Conservation (phyloP, 2,888 invertebrate species). For the Aplocera efformata region DNA sequence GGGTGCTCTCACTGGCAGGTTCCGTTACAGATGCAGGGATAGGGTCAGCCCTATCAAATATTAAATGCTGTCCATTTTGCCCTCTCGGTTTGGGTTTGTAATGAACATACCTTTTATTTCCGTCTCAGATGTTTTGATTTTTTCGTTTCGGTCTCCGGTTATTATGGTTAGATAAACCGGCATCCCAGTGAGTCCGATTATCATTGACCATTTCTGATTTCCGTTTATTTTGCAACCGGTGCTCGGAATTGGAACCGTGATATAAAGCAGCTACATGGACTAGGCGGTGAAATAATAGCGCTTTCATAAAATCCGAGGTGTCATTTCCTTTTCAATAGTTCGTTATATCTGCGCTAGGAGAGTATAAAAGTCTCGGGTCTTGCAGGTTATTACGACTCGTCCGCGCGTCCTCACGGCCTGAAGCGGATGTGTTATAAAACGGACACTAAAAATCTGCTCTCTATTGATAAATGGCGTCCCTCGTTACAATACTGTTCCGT, state of each 20-base stretch:
- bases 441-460: conserved; percentile 56
- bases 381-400: conserved; percentile 50
- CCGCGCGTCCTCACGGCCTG: conserved; percentile 38
- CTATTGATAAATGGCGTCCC: conserved; percentile 63
- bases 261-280: conserved; percentile 9
- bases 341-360: conserved; percentile 52
- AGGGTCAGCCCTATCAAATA: conserved; percentile 50
- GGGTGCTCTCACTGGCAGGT: conserved; percentile 39
- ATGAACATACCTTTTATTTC: conserved; percentile 50
- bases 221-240: conserved; percentile 1
- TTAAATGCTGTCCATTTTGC: conserved; percentile 51
- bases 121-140: conserved; percentile 34
- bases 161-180: conserved; percentile 28
- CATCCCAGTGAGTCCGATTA: conserved; percentile 32
- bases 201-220: conserved; percentile 12
- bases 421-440: conserved; percentile 46
- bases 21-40: conserved; percentile 49
- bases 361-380: conserved; percentile 54
- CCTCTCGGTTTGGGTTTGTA: conserved; percentile 36
- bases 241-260: conserved; percentile 8
- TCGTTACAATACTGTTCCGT: conserved; percentile 61
- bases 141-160: conserved; percentile 31
- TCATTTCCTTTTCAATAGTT: conserved; percentile 68
- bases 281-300: conserved; percentile 39
- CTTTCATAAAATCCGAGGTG: conserved; percentile 65